phyloP scores from a whole-genome alignment of 1,140 invertebrate species.

The Zeugodacus cucurbitae region DNA sequence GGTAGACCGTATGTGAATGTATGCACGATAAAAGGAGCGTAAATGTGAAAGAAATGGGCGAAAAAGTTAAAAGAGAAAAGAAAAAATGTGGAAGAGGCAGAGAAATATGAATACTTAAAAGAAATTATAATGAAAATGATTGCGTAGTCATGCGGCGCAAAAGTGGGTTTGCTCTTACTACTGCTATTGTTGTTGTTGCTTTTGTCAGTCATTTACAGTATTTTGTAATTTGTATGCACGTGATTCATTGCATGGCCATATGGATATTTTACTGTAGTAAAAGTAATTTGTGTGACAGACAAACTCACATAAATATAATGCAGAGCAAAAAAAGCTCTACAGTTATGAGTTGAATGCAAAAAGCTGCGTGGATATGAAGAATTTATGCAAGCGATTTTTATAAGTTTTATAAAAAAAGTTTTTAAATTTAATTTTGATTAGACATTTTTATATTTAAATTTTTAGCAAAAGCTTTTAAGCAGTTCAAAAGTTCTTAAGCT shows the following conservation, averaged over 20 bases:
- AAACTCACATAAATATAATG: neutral
- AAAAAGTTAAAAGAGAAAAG: neutral
- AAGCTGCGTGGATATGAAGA: neutral
- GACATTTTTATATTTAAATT: no score
- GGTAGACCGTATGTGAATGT: neutral
- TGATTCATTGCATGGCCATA: neutral
- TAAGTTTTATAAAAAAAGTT: no score
- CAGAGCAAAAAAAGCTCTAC: no score
- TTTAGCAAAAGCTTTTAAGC: no score
- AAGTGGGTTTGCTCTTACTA: neutral
- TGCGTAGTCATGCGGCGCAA: slow-evolving; percentile 3
- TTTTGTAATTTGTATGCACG: neutral
- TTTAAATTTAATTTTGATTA: no score
- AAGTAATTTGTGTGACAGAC: neutral
- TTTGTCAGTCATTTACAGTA: neutral
- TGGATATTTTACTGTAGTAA: neutral
- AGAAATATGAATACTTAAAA: neutral
- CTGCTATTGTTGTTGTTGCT: neutral
- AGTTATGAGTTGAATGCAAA: neutral
- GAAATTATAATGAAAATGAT: neutral
- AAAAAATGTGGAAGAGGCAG: neutral
- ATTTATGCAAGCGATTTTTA: no score
- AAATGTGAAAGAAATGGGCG: neutral
- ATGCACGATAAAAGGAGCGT: neutral
- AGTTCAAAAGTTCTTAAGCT: no score